phyloP scores from a whole-genome alignment of 2,797 vertebrate genomes.

The Craterocephalus amniculus region DNA sequence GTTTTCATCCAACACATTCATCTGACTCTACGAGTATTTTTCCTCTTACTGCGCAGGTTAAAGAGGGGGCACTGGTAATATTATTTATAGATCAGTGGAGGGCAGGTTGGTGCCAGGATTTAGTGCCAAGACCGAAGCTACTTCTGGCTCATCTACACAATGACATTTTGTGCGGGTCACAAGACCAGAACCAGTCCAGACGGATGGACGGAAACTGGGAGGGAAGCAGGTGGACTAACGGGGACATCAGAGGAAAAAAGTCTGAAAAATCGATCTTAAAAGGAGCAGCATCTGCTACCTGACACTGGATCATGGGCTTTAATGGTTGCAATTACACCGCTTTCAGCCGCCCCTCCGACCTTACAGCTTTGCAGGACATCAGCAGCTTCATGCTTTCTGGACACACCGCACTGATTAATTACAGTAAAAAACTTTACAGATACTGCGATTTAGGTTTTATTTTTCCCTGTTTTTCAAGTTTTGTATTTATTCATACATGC shows the following conservation, averaged over 20 bases:
- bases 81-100: slow-evolving; percentile 65
- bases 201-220: slow-evolving; percentile 27
- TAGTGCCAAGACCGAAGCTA: slow-evolving; percentile 41
- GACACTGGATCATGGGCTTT: slow-evolving; percentile 38
- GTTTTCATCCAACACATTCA: neutral
- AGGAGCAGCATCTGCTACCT: slow-evolving; percentile 4
- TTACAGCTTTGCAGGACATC: slow-evolving; percentile 29
- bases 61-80: neutral
- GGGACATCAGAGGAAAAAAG: too few relatives aligned
- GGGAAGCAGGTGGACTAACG: neutral
- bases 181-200: slow-evolving; percentile 35
- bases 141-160: slow-evolving; percentile 62
- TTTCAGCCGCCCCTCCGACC: slow-evolving; percentile 50
- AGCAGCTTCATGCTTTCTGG: slow-evolving; percentile 31
- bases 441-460: neutral
- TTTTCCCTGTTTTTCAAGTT: neutral
- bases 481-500: neutral
- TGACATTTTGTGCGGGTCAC: slow-evolving; percentile 75
- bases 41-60: slow-evolving; percentile 2
- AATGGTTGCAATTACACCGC: slow-evolving; percentile 46
- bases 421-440: neutral
- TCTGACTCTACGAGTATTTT: neutral
- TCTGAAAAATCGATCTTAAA: neutral
- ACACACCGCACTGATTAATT: neutral
- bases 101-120: slow-evolving; percentile 36